A percentile compares a stretch with the other conserved stretches of the same genome.
phyloP scores from a whole-genome alignment of 2,797 vertebrate genomes.

The Anguilla obscura region DNA sequence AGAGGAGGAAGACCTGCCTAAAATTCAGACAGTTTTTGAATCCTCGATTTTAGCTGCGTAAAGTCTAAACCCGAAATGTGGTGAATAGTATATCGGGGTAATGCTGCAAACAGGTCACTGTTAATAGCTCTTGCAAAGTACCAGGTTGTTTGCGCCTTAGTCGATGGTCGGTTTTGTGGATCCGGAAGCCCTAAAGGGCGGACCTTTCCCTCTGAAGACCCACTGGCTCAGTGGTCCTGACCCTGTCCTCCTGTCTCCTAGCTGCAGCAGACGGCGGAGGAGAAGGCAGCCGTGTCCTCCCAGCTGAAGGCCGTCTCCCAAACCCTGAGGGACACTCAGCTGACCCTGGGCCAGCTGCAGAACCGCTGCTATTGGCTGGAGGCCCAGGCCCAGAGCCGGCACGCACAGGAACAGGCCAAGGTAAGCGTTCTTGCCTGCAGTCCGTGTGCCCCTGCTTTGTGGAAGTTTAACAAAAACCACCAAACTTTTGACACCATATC shows the following conservation, averaged over 20 bases:
- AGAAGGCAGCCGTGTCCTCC: slow-evolving; percentile 71
- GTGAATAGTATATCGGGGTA: background rate
- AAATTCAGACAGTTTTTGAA: background rate
- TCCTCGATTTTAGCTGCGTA: background rate
- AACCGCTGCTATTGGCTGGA: slow-evolving; percentile 78
- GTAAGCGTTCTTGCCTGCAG: background rate
- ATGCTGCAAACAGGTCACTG: background rate
- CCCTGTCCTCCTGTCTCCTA: slow-evolving; percentile 41
- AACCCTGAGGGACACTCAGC: slow-evolving; percentile 77
- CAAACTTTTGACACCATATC: no score
- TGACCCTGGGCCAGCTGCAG: slow-evolving; percentile 71
- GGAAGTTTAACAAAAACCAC: background rate
- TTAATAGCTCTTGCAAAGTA: background rate
- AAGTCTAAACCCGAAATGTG: background rate
- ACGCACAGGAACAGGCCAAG: slow-evolving; percentile 45
- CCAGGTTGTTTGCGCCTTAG: no score
- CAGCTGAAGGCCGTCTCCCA: slow-evolving; percentile 80
- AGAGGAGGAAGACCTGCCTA: background rate
- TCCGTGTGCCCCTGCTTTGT: background rate
- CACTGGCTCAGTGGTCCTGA: background rate
- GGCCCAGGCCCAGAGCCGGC: slow-evolving; percentile 61
- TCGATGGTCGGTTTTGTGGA: no score
- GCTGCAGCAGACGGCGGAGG: slow-evolving; percentile 77
- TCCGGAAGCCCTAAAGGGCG: no score
- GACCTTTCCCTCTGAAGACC: background rate